Percentiles rank a stretch among this genome's conserved stretches.
Evolutionary conservation across 2,888 invertebrate genomes (phyloP).

Genomic region (Catonia carolina): DNA sequence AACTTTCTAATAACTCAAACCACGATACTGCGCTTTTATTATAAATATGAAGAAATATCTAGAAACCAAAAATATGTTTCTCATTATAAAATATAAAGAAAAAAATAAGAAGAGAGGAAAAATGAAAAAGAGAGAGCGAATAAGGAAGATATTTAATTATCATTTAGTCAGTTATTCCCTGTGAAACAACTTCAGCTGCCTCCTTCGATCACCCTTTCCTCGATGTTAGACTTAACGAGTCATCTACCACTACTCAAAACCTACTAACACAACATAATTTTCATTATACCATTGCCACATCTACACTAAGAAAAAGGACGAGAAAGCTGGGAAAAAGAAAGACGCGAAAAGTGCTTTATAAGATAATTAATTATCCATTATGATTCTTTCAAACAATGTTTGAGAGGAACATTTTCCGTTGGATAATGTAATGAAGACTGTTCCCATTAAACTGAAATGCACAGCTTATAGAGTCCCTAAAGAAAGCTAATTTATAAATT

Average conservation of each 20-base stretch:
- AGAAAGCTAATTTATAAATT: too few relatives aligned
- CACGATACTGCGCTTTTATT: too few relatives aligned
- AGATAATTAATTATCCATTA: slow-evolving; percentile 24
- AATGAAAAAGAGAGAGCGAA: too few relatives aligned
- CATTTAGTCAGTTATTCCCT: slow-evolving; percentile 23
- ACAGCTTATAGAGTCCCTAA: too few relatives aligned
- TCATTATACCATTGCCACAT: too few relatives aligned
- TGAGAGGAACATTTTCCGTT: slow-evolving; percentile 13
- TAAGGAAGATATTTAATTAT: slow-evolving; percentile 18
- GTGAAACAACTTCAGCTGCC: neutral
- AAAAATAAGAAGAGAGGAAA: neutral
- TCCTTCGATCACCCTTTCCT: too few relatives aligned
- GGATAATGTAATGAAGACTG: slow-evolving; percentile 2
- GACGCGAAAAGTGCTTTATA: slow-evolving; percentile 7
- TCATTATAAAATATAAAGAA: slow-evolving; percentile 13
- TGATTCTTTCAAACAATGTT: slow-evolving; percentile 19
- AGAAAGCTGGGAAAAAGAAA: too few relatives aligned
- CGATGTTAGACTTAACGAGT: too few relatives aligned
- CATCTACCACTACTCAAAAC: slow-evolving; percentile 13
- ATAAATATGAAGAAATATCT: too few relatives aligned
- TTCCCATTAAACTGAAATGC: too few relatives aligned
- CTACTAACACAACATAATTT: slow-evolving; percentile 16
- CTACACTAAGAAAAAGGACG: too few relatives aligned
- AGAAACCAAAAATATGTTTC: slow-evolving; percentile 16
- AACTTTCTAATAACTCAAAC: too few relatives aligned